Conservation (phyloP, 2,797 vertebrate species). For the Sarcoramphus papa region DNA sequence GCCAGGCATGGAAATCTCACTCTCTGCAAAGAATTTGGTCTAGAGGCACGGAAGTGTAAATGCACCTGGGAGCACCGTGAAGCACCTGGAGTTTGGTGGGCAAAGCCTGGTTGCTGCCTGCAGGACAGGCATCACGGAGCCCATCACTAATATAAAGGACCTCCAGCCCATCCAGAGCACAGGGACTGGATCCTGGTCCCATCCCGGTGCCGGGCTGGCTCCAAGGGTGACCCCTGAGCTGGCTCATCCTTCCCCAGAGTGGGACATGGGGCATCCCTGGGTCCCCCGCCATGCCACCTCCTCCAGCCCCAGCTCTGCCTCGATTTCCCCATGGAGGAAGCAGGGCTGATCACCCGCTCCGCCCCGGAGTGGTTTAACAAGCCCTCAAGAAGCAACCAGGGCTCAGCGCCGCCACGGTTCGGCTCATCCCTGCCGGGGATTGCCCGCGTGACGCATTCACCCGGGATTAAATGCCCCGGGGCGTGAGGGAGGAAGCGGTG, state of each 20-base stretch:
- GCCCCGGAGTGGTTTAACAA: fast-evolving
- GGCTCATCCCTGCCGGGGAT: background rate
- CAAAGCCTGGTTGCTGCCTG: fast-evolving
- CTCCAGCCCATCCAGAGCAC: background rate
- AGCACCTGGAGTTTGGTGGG: background rate
- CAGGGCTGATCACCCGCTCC: background rate
- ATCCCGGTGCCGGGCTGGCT: fast-evolving
- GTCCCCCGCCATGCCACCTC: background rate
- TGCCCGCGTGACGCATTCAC: background rate
- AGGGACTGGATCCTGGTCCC: background rate
- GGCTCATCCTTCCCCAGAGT: background rate
- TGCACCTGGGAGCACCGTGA: background rate
- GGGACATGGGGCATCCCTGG: background rate
- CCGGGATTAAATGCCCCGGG: background rate
- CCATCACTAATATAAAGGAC: fast-evolving
- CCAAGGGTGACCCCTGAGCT: background rate
- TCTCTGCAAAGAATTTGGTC: background rate
- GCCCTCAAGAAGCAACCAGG: background rate
- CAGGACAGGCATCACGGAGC: background rate
- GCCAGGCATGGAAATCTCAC: background rate
- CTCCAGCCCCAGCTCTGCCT: background rate
- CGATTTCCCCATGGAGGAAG: fast-evolving
- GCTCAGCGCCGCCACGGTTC: background rate
- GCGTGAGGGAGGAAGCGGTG: background rate
- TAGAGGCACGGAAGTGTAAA: fast-evolving